phyloP scores from a whole-genome alignment of 2,888 invertebrate species.

The Epinotia nisella region DNA sequence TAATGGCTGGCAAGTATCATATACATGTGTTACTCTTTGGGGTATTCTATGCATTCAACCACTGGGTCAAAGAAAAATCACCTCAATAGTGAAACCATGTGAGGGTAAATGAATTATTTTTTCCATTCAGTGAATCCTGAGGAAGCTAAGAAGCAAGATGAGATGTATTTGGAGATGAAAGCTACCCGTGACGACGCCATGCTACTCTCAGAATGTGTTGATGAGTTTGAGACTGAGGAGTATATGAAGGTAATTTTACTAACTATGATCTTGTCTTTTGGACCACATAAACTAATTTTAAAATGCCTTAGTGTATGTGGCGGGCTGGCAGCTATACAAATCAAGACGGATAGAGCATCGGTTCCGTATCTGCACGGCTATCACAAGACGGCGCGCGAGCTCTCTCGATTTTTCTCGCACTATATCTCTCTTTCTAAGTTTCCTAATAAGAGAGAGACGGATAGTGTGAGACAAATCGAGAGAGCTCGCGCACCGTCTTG shows the following conservation, averaged over 20 bases:
- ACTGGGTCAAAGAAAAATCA: neutral
- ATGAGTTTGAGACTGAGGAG: conserved; percentile 70
- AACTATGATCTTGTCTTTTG: neutral
- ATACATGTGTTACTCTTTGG: too few species aligned
- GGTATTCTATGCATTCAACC: neutral
- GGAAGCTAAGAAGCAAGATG: conserved; percentile 76
- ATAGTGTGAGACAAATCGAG: too few species aligned
- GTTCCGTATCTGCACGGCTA: too few species aligned
- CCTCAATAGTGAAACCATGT: neutral
- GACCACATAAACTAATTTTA: too few species aligned
- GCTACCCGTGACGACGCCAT: conserved; percentile 83
- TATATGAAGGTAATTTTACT: conserved; percentile 82
- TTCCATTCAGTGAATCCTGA: conserved; percentile 70
- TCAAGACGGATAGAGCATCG: too few species aligned
- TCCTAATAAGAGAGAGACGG: too few species aligned
- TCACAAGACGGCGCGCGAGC: too few species aligned
- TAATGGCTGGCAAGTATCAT: conserved; percentile 71
- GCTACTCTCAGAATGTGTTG: conserved; percentile 77
- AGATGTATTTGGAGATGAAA: conserved; percentile 83
- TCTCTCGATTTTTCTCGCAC: too few species aligned
- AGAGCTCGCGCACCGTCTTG: too few species aligned
- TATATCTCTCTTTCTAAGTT: too few species aligned
- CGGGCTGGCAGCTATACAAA: too few species aligned
- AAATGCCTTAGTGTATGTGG: too few species aligned
- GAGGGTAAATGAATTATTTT: conserved; percentile 8